Base-by-base conservation (phyloP, 1,140 invertebrate species). In the Drosophila mauritiana region DNA sequence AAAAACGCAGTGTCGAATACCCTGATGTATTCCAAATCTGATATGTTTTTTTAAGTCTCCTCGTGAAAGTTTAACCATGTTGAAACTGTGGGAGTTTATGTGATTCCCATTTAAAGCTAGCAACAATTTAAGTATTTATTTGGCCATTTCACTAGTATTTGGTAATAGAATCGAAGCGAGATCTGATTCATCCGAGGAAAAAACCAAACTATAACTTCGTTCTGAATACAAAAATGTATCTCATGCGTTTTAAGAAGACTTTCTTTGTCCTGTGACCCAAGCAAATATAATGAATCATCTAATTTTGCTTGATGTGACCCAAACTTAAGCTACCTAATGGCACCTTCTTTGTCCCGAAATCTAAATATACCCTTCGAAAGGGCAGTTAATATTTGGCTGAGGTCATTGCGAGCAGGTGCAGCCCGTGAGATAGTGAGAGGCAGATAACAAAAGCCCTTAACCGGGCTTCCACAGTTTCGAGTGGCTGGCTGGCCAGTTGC, bases 321-420 rank as follows among this genome's bases (percentile, higher is more conserved):
- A 34, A 7, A 4, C 3, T 1, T 2, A 34, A 17, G 25, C 25
- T 11, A 3, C n/a, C 46, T 52, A 40, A 27, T 25, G 1, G 17
- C 3, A 0, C 27, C 27, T 40, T 43, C 39, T 20, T 69, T 49
- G 20, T 56, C 5, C 7, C n/a, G 4, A 17, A 25, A 12, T 57
- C 20, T 15, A 49, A 36, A 70, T 55, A 70, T 67, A 70, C 42
- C 7, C 27, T 27, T 36, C n/a, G 37, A 57, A 70, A 70, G 64
- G 67, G 67, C 36, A 70, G 11, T 12, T 8, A 40, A 39, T 15
- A 17, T 39, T 20, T 54, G 48, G 20, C 73, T 67, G 72, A 76
- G 53, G 73, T 76, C 73, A 76, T 76, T 76, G 39, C 11, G 48
- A 55, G n/a, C 42, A 75, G 73, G 73, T 75, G 72, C 73, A 75